Base-by-base conservation (phyloP, 2,113 vertebrate species). In the Albula goreensis region DNA sequence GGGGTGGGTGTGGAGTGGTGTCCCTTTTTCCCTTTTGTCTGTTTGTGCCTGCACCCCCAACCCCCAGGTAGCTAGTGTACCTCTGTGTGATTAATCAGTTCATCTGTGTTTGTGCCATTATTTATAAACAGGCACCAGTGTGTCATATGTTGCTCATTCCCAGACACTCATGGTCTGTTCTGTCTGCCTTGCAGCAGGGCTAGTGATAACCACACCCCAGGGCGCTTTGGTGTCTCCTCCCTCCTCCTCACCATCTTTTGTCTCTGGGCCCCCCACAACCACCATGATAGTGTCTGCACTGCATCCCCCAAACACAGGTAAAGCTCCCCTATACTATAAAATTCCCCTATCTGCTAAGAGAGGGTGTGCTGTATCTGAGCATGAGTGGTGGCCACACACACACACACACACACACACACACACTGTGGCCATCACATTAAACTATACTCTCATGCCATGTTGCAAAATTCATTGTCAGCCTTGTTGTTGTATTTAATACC, bases 231-330 rank as follows among this genome's bases (percentile, higher is more conserved):
- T 98, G 91, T 95, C 96, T 31, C 97, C 94, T 95, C 96, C 78
- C 89, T 95, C 97, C 83, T 98, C 98, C 91, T 97, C 97, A 78
- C 98, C 98, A 93, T 97, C 97, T 19, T 97, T 98, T 93, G 97
- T 98, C 90, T 95, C 96, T 5, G 97, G 97, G 93, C 92, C 57
- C 50, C 92, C 88, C 81, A 96, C 97, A 80, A 94, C 95, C 89
- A 95, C 95, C 95, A 99, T 99, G 98, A 99, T 99, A 90, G 97
- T 99, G 91, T 99, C 98, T 87, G 96, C 98, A 3, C 87, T 99
- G 84, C 97, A 96, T 86, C 91, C 89, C 79, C 91, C 93, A 77
- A 92, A 91, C 78, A 10, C 94, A 92, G 94, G 95, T 95, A 94
- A 93, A 66, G 52, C 85, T 51, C 41, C 7, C 60, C 48, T 74